A percentile compares a stretch with the other conserved stretches of the same genome.
These are phyloP conservation scores for Coenonympha arcania DNA, from an alignment of 2,888 invertebrate genomes.

Conservation along the genomic window DNA sequence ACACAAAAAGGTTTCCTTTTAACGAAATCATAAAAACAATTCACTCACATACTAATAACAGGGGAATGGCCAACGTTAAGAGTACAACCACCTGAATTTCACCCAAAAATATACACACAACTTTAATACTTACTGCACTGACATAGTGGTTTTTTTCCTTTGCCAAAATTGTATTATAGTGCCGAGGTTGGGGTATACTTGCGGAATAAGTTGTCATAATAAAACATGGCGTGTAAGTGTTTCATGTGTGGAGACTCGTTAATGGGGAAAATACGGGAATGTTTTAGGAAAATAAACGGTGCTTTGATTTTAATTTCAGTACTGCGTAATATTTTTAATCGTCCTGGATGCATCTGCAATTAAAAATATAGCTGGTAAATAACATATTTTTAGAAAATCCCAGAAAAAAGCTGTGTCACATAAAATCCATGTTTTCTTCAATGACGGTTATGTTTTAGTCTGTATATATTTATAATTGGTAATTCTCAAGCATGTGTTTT, in stretches of 20 bases:
- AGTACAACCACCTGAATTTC: not conserved
- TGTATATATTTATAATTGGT: too few species aligned
- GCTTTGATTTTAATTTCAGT: too few species aligned
- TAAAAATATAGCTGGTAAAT: too few species aligned
- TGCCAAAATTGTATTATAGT: constrained; percentile 8
- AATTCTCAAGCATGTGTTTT: too few species aligned
- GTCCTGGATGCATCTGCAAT: too few species aligned
- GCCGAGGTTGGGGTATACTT: constrained; percentile 22
- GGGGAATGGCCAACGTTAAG: constrained; percentile 16
- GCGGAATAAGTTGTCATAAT: constrained; percentile 30
- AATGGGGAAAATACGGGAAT: constrained; percentile 17
- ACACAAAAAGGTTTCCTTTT: constrained; percentile 17
- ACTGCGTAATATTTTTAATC: too few species aligned
- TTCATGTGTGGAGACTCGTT: constrained; percentile 25
- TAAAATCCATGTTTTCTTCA: too few species aligned
- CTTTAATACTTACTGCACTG: constrained; percentile 5
- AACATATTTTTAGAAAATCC: too few species aligned
- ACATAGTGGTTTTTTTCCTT: constrained; percentile 15
- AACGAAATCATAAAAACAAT: constrained; percentile 20
- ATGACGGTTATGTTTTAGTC: too few species aligned
- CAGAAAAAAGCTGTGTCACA: too few species aligned
- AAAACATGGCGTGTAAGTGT: constrained; percentile 28
- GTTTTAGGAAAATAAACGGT: not conserved
- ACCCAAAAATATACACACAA: constrained; percentile 1
- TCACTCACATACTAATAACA: constrained; percentile 20